A percentile compares a stretch with the other conserved stretches of the same genome.
Evolutionary conservation across 2,888 invertebrate species (phyloP).

Genomic region (Sclerodermus sp.): DNA sequence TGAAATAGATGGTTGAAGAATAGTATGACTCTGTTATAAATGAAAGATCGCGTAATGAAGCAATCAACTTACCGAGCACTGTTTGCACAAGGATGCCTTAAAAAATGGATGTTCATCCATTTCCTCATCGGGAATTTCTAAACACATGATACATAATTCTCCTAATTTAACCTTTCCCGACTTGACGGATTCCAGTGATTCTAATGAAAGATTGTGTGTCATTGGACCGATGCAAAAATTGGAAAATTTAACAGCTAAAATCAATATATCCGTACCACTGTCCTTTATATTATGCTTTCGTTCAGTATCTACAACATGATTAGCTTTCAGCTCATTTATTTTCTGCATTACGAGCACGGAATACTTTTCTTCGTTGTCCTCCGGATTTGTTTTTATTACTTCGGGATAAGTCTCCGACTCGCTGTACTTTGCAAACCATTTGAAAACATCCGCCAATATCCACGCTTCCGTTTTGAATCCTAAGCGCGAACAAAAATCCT

Average conservation of each 20-base stretch:
- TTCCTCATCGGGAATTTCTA: slow-evolving; percentile 16
- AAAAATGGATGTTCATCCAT: slow-evolving; percentile 49
- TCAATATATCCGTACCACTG: slow-evolving; percentile 21
- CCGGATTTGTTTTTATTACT: slow-evolving; percentile 8
- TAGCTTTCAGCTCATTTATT: slow-evolving; percentile 31
- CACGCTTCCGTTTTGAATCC: slow-evolving; percentile 34
- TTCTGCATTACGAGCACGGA: slow-evolving; percentile 31
- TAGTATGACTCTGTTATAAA: background rate
- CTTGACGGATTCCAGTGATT: slow-evolving; percentile 22
- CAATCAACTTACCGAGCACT: slow-evolving; percentile 43
- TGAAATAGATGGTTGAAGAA: slow-evolving; percentile 15
- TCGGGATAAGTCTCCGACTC: background rate
- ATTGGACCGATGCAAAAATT: slow-evolving; percentile 10
- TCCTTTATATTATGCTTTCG: slow-evolving; percentile 31
- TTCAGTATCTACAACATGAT: slow-evolving; percentile 25
- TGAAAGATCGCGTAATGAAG: slow-evolving; percentile 11
- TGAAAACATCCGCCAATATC: slow-evolving; percentile 30
- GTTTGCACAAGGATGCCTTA: slow-evolving; percentile 44
- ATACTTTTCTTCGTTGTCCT: slow-evolving; percentile 25
- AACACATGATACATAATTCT: slow-evolving; percentile 41
- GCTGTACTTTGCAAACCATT: slow-evolving; percentile 21
- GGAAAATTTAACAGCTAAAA: background rate
- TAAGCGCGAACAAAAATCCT: slow-evolving; percentile 38
- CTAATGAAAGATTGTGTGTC: slow-evolving; percentile 14
- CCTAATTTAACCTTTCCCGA: slow-evolving; percentile 18